A percentile compares a stretch with the other conserved stretches of the same genome.
phyloP scores from a whole-genome alignment of 2,113 vertebrate genomes.

The Notarius quadriscutis region DNA sequence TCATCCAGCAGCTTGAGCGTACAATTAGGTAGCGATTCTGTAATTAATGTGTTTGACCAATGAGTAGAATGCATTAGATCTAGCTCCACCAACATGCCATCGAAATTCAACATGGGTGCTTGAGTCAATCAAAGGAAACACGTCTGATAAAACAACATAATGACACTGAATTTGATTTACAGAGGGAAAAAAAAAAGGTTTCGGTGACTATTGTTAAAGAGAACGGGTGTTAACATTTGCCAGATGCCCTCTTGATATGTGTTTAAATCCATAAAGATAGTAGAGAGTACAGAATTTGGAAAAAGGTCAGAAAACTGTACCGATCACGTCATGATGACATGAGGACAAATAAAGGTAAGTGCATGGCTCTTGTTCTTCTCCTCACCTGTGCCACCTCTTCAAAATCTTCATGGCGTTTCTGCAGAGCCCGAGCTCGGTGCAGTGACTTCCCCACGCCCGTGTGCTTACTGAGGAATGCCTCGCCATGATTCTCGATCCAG shows the following conservation, averaged over 20 bases:
- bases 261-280: not conserved
- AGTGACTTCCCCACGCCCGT: constrained; percentile 96
- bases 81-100: not conserved
- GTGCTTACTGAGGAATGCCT: constrained; percentile 97
- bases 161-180: not conserved
- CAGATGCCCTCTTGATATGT: not conserved
- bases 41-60: not conserved
- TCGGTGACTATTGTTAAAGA: not conserved
- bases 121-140: not conserved
- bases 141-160: not conserved
- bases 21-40: not conserved
- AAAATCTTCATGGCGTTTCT: constrained; percentile 97
- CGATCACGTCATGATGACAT: not conserved
- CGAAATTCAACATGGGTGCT: not conserved
- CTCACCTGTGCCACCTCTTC: constrained; percentile 96
- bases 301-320: not conserved
- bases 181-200: not conserved
- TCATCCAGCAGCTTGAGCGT: not conserved
- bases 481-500: constrained; percentile 98
- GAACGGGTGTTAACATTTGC: not conserved
- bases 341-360: not conserved
- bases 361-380: not conserved
- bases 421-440: constrained; percentile 91
- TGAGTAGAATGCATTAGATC: not conserved
- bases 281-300: not conserved